Base-by-base conservation (phyloP, 2,113 vertebrate species). In the Orcinus orca region DNA sequence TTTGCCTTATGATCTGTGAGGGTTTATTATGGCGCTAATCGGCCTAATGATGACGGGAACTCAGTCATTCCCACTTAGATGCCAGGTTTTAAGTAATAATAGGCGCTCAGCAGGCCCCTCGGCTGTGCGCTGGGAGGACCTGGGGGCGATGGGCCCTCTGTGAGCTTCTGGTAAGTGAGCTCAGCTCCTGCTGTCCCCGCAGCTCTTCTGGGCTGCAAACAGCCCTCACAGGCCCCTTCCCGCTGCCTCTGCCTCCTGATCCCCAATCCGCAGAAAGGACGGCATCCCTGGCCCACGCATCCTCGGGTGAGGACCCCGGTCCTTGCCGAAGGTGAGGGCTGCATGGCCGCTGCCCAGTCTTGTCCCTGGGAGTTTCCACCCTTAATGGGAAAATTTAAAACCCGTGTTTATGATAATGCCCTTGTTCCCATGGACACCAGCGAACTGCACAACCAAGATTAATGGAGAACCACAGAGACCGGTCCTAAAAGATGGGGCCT, bases 351-450 rank as follows among this genome's bases (percentile, higher is more conserved):
- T 86, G 96, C 67, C 97, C 88, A 4, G 92, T 91, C 96, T 96
- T 58, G 87, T 77, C 77, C 95, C 95, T 96, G 92, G 83, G 96
- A 96, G 98, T 97, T 96, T 95, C 97, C 96, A 4, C 97, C 98
- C 98, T 98, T 97, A 90, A 96, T 90, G 97, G 98, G 98, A 97
- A 97, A 97, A 98, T 98, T 98, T 97, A 98, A 98, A 98, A 96
- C 97, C 97, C 97, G 97, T 98, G 98, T 98, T 98, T 98, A 98
- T 98, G 98, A 96, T 97, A 98, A 98, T 98, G 97, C 96, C 97
- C 98, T 98, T 96, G 98, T 99, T 99, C 98, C 98, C 98, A 98
- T 98, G 98, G 98, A 98, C 98, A 98, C 98, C 98, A 96, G 97
- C 70, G 98, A 10, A 3, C 97, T 86, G 98, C 98, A 97, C 98